phyloP scores from a whole-genome alignment of 2,888 invertebrate species.

The Melangyna quadrimaculata region DNA sequence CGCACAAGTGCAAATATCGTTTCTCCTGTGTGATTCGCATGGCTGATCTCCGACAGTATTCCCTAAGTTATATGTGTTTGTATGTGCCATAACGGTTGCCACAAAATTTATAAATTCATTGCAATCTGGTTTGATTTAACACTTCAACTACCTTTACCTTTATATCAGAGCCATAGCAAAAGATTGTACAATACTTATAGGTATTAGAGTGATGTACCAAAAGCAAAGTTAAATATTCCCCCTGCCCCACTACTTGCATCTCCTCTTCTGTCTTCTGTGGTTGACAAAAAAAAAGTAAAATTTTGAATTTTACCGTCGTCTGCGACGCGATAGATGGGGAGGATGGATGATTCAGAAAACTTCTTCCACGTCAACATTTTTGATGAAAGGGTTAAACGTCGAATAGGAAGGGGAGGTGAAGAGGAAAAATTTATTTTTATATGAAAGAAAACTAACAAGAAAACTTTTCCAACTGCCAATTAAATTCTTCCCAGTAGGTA shows the following conservation, averaged over 20 bases:
- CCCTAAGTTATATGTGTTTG: neutral
- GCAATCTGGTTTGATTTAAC: constrained; percentile 69
- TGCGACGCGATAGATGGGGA: constrained; percentile 11
- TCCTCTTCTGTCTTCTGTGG: neutral
- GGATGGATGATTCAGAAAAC: constrained; percentile 51
- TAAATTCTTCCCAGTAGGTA: constrained; percentile 38
- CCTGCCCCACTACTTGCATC: neutral
- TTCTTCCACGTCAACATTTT: constrained; percentile 57
- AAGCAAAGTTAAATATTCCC: neutral
- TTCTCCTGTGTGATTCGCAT: neutral
- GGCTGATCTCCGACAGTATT: neutral
- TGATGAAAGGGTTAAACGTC: constrained; percentile 57
- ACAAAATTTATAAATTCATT: constrained; percentile 69
- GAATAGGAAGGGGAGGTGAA: neutral
- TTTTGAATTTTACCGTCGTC: constrained; percentile 52
- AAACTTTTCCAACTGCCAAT: constrained; percentile 66
- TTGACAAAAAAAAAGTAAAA: constrained; percentile 33
- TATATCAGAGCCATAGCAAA: neutral
- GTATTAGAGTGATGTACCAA: neutral
- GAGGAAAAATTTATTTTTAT: neutral
- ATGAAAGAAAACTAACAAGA: constrained; percentile 26
- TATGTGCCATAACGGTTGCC: constrained; percentile 60
- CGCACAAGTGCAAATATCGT: constrained; percentile 19
- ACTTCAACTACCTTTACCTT: constrained; percentile 18
- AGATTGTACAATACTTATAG: neutral